Evolutionary conservation across 2,888 invertebrate species (phyloP), one percentile per base, ranked within the genome.

Genomic region (Petrophora chlorosata): DNA sequence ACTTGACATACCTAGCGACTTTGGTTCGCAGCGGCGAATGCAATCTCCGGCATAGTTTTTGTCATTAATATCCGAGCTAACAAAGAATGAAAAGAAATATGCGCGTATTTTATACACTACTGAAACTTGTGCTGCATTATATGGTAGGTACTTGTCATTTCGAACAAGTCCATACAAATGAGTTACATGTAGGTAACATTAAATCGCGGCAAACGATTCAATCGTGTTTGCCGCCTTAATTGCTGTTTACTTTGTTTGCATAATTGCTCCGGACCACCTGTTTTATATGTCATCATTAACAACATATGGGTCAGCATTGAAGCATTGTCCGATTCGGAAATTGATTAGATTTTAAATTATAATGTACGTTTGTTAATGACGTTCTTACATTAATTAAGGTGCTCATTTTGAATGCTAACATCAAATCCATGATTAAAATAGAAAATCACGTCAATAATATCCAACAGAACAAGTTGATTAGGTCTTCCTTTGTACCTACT

Each of bases 261-360:
- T 60, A 61, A 65, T 65, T 63, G 59, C 54, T 56, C 53, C 17
- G 53, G 46, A 43, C 54, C 59, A 55, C 62, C 59, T 49, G 47
- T 45, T 39, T 15, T 42, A 33, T 38, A 60, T 52, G 42, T 53
- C 42, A 56, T 51, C 59, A 53, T 61, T 58, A 53, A 56, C 38
- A 48, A 55, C 36, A 39, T 50, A 46, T 36, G 50, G 66, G 70
- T 66, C 62, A 65, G 64, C 62, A 70, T 65, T 63, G 47, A 59
- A 63, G 60, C 32, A 52, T 52, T 13, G 29, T 12, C 32, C 5
- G 5, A 7, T 34, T 34, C 13, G 5, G 14, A 14, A 22, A 34
- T 34, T 23, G 13, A 7, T 23, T 13, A 23, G n/a, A 14, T 34
- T 17, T n/a, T n/a, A n/a, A n/a, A n/a, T n/a, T n/a, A n/a, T n/a